A percentile compares a stretch with the other conserved stretches of the same genome.
phyloP scores from a whole-genome alignment of 1,140 invertebrate genomes.

The Orchesella cincta region DNA sequence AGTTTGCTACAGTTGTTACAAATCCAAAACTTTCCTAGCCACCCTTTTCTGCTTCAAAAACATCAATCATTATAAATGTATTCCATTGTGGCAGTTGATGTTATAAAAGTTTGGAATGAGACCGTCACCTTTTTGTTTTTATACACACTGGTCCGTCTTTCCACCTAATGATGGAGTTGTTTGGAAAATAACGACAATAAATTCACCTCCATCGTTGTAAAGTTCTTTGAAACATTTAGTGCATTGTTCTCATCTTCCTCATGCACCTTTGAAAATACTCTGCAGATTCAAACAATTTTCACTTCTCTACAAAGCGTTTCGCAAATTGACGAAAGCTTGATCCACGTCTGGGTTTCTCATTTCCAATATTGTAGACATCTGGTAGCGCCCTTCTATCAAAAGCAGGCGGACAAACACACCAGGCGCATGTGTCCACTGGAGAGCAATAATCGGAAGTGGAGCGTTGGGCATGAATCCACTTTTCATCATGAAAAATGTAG shows the following conservation, averaged over 20 bases:
- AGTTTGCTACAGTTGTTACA: too few relatives aligned
- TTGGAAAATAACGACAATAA: not conserved
- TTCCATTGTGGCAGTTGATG: too few relatives aligned
- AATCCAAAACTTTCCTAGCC: too few relatives aligned
- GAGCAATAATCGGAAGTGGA: not conserved
- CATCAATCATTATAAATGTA: too few relatives aligned
- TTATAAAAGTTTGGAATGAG: too few relatives aligned
- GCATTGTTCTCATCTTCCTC: slow-evolving; percentile 4
- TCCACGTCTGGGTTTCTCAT: not conserved
- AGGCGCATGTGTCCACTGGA: not conserved
- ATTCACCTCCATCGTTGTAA: not conserved
- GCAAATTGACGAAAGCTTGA: not conserved
- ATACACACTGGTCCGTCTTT: too few relatives aligned
- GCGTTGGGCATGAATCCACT: not conserved
- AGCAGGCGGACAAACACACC: not conserved
- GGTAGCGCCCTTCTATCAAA: not conserved
- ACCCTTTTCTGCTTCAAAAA: too few relatives aligned
- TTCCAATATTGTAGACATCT: slow-evolving; percentile 1
- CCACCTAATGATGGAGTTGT: not conserved
- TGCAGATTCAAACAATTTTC: not conserved
- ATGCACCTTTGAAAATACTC: not conserved
- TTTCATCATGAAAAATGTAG: not conserved
- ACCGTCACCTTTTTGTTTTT: too few relatives aligned
- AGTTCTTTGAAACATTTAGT: not conserved
- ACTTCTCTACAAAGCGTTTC: not conserved